Evolutionary conservation across 2,797 vertebrate species (phyloP), one percentile per base, ranked within the genome.

Genomic region (Pogoniulus pusillus): DNA sequence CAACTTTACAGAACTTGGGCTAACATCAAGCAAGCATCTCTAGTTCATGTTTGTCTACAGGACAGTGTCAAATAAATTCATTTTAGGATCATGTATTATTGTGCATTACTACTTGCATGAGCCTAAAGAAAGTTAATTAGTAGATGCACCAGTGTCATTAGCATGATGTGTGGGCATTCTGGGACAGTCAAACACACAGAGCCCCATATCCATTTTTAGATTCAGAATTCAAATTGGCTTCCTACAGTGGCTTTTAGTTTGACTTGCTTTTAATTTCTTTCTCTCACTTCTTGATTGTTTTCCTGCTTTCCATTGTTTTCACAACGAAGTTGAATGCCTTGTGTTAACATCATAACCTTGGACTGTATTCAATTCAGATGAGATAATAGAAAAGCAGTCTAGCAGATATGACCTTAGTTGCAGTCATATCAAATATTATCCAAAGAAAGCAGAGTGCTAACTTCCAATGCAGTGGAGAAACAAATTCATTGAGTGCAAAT

Each of bases 261-360:
- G 23, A 62, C 65, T 92, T 75, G 51, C 30, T 88, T 90, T 80
- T 88, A 63, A 88, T 92, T 92, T 92, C 32, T 17, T 82, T 80
- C 58, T 92, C 13, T 90, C 7, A 15, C 17, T 62, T 79, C 30
- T 65, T 73, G 24, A 32, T 18, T 30, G 4, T n/a, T 80, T 55
- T 64, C 26, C 14, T 14, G 4, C n/a, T 86, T 92, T 76, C 29
- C 19, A 11, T 19, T 92, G 41, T 77, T 88, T 92, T 90, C 29
- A 6, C 91, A 37, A 83, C 83, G 62, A 85, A 84, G 54, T 71
- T 68, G 32, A 34, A 55, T 2, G 16, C 27, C 57, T 80, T 90
- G 29, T 43, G 37, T 79, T 93, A 45, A 41, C 0, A 0, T 84
- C 0, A 0, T 88, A 91, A 86, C 27, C 58, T 88, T 86, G 90